phyloP scores from a whole-genome alignment of 2,113 vertebrate species.

The Erythrolamprus reginae region DNA sequence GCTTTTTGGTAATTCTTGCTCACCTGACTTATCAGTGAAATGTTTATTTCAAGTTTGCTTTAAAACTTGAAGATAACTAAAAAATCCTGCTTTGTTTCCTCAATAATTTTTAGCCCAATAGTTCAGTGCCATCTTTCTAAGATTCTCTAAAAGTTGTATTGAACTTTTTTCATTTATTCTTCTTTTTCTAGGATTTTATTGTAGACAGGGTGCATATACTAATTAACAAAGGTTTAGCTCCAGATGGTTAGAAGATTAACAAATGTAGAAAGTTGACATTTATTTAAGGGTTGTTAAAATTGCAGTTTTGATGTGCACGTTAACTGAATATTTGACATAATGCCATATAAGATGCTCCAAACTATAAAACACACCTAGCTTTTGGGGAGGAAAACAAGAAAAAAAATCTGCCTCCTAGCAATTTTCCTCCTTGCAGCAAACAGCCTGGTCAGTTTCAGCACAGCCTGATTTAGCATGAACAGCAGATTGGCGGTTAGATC shows the following conservation, averaged over 20 bases:
- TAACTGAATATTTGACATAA: not conserved
- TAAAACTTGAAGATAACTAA: not conserved
- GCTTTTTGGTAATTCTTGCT: not conserved
- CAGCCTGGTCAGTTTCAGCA: no score
- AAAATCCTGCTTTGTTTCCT: not conserved
- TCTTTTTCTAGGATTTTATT: not conserved
- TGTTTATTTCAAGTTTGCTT: not conserved
- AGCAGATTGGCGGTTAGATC: no score
- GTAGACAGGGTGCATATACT: not conserved
- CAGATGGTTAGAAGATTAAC: not conserved
- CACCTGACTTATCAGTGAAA: not conserved
- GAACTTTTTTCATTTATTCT: not conserved
- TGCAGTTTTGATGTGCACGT: not conserved
- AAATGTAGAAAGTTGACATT: not conserved
- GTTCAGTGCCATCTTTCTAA: not conserved
- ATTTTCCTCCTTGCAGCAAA: no score
- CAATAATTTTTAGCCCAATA: not conserved
- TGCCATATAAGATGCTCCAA: not conserved
- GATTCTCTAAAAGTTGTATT: not conserved
- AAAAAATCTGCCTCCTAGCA: no score
- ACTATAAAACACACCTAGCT: no score
- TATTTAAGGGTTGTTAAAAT: not conserved
- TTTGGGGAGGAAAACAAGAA: no score
- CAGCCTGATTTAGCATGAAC: no score
- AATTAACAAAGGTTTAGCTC: not conserved